Evolutionary conservation across 2,113 vertebrate species (phyloP).

Genomic region (Porphyrio hochstetteri): DNA sequence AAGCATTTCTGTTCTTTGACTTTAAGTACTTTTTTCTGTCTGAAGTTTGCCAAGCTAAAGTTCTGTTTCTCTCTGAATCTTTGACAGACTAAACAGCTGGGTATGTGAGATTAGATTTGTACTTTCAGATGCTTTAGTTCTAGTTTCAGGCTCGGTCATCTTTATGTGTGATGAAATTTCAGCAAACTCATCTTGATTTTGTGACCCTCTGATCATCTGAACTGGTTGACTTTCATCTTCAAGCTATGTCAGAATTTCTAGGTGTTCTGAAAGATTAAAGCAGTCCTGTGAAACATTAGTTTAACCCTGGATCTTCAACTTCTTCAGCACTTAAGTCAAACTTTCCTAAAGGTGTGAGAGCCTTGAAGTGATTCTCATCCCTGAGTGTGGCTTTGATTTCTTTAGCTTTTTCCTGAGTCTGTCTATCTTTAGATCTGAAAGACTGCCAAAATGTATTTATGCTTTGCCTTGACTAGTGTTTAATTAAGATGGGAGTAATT

Average conservation of each 20-base stretch:
- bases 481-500: background rate
- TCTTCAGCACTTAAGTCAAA: background rate
- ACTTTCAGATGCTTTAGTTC: background rate
- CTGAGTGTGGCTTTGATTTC: background rate
- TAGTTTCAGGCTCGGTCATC: background rate
- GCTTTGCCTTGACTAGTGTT: background rate
- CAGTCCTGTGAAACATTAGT: background rate
- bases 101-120: background rate
- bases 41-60: background rate
- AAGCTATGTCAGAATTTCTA: background rate
- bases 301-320: background rate
- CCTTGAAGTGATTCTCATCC: background rate
- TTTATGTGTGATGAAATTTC: background rate
- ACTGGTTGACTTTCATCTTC: background rate
- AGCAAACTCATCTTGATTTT: background rate
- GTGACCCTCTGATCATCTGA: background rate
- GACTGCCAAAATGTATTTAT: background rate
- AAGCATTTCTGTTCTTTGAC: background rate
- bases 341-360: background rate
- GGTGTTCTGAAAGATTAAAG: background rate
- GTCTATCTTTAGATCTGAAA: background rate
- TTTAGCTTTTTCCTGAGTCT: background rate
- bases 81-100: background rate
- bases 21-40: background rate
- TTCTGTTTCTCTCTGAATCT: background rate